Base-by-base conservation (phyloP, 2,888 invertebrate species). In the Eupithecia abbreviata region DNA sequence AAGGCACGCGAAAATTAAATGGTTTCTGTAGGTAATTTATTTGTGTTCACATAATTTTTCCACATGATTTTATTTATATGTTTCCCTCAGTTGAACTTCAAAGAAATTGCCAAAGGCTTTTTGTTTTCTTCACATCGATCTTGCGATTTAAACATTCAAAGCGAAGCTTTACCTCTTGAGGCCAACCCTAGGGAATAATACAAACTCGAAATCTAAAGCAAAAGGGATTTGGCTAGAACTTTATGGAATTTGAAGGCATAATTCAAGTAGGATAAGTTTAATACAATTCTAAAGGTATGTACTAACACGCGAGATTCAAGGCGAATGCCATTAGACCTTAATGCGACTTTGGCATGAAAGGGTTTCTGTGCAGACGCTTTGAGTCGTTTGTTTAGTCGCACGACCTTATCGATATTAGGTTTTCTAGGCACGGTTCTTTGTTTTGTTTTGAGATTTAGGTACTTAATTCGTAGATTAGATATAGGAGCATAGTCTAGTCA, bases 131-230 rank as follows among this genome's bases (percentile, higher is more conserved):
- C 6, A 49, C 45, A 47, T 30, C 47, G 47, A 47, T 68, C 45
- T 69, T 69, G 51, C 72, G 70, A 45, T 75, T 73, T 71, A 71
- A 66, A 71, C 71, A 72, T 73, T 72, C 75, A 74, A 76, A 76
- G 73, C 45, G 71, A 66, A 71, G 68, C 75, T 78, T 73, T 55
- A 71, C 66, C n/a, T 73, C 71, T 70, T 76, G 75, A 55, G 75
- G 75, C 71, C 65, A 69, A 68, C 77, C 71, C 75, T 43, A 49
- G 75, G 72, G 76, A 72, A 72, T 76, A 55, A 76, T 69, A 66
- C 70, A 62, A 76, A 74, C 78, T 76, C 74, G 78, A 49, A 78
- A 72, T 76, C 70, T 74, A 66, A 73, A 71, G 75, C 78, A 69
- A 72, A 51, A 68, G 72, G 74, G 76, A 74, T 78, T 78, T 72